Conservation (phyloP, 2,113 vertebrate species). For the Calidris pygmaea region DNA sequence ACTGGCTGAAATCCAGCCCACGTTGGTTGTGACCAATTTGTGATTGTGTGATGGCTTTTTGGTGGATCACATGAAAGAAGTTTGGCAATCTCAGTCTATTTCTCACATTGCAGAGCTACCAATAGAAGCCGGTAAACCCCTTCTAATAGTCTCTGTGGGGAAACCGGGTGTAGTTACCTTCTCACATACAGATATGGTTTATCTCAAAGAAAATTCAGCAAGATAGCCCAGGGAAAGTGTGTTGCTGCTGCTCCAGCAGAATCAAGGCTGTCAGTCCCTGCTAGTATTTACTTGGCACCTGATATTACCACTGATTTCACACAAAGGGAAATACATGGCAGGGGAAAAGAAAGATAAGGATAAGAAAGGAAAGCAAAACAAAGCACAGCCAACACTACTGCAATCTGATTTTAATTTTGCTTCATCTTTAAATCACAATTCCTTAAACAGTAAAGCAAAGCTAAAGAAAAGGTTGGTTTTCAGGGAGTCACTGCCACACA, state of each 20-base stretch:
- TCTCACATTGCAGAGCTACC: background rate
- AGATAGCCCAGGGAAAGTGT: background rate
- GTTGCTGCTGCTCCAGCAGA: background rate
- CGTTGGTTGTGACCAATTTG: background rate
- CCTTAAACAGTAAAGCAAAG: background rate
- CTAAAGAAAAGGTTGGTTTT: background rate
- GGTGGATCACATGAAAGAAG: background rate
- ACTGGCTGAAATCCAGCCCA: background rate
- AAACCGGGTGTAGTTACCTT: background rate
- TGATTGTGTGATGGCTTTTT: background rate
- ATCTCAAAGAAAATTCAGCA: background rate
- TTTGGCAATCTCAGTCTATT: background rate
- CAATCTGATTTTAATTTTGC: background rate
- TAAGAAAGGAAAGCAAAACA: background rate
- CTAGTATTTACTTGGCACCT: background rate
- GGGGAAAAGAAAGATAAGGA: background rate
- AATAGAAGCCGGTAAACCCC: background rate
- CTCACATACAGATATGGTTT: background rate
- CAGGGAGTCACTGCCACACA: fast-evolving
- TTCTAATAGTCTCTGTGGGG: background rate
- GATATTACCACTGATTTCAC: background rate
- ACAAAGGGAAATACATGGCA: background rate
- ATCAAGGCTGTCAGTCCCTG: background rate
- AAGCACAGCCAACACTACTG: background rate
- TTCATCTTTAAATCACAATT: background rate